phyloP scores from a whole-genome alignment of 64 coral and sea anemone genomes.

The Anthopleura sola region DNA sequence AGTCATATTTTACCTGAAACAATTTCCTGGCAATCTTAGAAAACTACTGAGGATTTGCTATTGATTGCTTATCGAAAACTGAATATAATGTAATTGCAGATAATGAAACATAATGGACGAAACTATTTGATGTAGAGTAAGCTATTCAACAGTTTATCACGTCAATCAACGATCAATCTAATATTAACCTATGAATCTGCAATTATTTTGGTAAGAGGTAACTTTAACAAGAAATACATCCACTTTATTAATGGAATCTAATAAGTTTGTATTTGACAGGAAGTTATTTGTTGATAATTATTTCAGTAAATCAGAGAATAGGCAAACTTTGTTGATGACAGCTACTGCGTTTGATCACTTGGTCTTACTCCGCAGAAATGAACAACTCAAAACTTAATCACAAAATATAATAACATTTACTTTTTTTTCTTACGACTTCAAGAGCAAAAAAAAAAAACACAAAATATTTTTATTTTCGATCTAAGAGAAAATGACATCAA shows the following conservation, averaged over 20 bases:
- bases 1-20: too few relatives aligned
- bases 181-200: too few relatives aligned
- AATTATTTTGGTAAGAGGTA: too few relatives aligned
- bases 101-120: too few relatives aligned
- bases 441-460: not conserved
- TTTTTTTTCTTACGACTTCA: not conserved
- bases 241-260: not conserved
- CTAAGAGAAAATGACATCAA: conserved; percentile 1
- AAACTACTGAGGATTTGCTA: too few relatives aligned
- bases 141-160: too few relatives aligned
- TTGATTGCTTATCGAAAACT: too few relatives aligned
- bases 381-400: not conserved
- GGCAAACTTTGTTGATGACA: not conserved
- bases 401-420: not conserved
- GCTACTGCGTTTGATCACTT: not conserved
- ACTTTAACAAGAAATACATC: too few relatives aligned
- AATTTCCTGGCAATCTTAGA: too few relatives aligned
- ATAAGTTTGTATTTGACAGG: not conserved
- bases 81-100: too few relatives aligned
- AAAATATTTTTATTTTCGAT: not conserved
- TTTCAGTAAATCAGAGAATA: not conserved
- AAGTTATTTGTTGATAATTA: not conserved
- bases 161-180: too few relatives aligned
- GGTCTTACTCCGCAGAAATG: not conserved
- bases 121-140: too few relatives aligned